Evolutionary conservation across 2,888 invertebrate species (phyloP), one percentile per base, ranked within the genome.

Genomic region (Hetaerina titia): DNA sequence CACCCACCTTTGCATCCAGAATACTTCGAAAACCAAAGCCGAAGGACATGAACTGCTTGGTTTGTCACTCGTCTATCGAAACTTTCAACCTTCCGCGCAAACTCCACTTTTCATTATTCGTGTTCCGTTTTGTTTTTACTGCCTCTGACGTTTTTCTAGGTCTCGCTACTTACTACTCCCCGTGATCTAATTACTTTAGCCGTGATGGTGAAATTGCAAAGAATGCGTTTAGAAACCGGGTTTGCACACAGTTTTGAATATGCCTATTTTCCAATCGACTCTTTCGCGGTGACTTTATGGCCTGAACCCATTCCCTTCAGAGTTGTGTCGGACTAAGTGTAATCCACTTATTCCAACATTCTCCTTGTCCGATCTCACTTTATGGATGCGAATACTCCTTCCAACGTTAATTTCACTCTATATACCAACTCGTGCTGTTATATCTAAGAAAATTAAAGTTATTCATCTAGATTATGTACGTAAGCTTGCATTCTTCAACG

Each of bases 11-110:
- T 56, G 92, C n/a, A 92, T 56, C 22, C 56, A 56, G 92, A 56
- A 45, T 45, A 56, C 92, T 92, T n/a, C 69, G 69, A 69, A 60
- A 90, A 64, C 90, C n/a, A 8, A 69, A 81, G n/a, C 81, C 31
- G 81, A 81, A 81, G 81, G 81, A 31, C 81, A 31, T 15, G 81
- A 13, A 4, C 31, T 31, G 81, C 81, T 81, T 6, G n/a, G 15
- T 25, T 81, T 31, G 81, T 81, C 81, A 81, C 15, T 81, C 81
- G 22, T 13, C 11, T 5, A 11, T 81, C 81, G 81, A 31, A 31
- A 81, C 2, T 25, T 4, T 25, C 31, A 31, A 22, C 81, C n/a
- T 9, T 15, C 25, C 15, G 11, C 11, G 81, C 31, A 15, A 81
- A 31, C 25, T 81, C 81, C 11, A 81, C 31, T 11, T 13, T 81